phyloP scores from a whole-genome alignment of 2,888 invertebrate species.

The Agonopterix alstromeriana region DNA sequence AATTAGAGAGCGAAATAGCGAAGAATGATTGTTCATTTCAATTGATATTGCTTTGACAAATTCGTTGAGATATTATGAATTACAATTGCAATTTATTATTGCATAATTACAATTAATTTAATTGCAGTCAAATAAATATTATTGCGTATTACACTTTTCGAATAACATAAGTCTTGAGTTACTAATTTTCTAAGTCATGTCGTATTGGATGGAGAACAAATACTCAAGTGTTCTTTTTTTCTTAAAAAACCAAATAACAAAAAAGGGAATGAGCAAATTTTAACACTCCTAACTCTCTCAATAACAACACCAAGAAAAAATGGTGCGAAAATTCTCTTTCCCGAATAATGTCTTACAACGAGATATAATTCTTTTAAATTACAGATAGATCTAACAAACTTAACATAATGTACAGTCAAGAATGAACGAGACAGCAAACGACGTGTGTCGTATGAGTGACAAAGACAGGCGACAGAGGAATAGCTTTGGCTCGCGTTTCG shows the following conservation, averaged over 20 bases:
- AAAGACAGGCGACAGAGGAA: conserved; percentile 59
- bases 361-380: conserved; percentile 13
- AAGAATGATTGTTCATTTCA: conserved; percentile 1
- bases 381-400: conserved; percentile 33
- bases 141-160: conserved; percentile 28
- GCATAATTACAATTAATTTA: conserved; percentile 10
- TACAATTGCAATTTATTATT: conserved; percentile 1
- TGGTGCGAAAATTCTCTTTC: conserved; percentile 16
- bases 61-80: conserved; percentile 44
- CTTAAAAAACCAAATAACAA: conserved; percentile 20
- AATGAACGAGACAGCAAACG: conserved; percentile 51
- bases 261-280: conserved; percentile 41
- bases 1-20: conserved; percentile 27
- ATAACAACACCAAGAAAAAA: conserved; percentile 13
- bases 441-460: conserved; percentile 52
- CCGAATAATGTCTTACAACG: conserved; percentile 15
- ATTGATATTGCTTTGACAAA: conserved; percentile 59
- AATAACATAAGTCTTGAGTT: neutral
- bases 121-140: conserved; percentile 30
- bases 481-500: conserved; percentile 27
- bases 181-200: conserved; percentile 43
- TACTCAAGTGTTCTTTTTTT: neutral
- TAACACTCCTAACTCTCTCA: conserved; percentile 9
- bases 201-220: conserved; percentile 54
- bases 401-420: conserved; percentile 38